Evolutionary conservation across 2,888 invertebrate species (phyloP).

Genomic region (Chaetoderma sp.): DNA sequence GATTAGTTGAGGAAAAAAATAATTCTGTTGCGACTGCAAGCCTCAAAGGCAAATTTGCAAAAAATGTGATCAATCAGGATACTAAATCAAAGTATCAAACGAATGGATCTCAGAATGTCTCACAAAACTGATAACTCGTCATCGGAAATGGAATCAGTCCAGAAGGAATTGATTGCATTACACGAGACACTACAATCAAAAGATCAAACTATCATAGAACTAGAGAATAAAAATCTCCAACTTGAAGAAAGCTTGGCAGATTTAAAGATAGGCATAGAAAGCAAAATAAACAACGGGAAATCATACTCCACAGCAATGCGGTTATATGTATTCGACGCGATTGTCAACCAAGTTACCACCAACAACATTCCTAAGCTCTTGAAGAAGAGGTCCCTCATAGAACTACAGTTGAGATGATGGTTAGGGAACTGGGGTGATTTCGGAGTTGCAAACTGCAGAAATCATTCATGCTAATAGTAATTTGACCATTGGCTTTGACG

Average conservation of each 20-base stretch:
- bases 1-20: too few species aligned
- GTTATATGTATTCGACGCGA: conserved; percentile 9
- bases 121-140: too few species aligned
- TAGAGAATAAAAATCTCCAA: neutral
- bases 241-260: neutral
- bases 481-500: conserved; percentile 33
- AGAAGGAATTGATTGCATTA: neutral
- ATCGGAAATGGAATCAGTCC: too few species aligned
- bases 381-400: conserved; percentile 11
- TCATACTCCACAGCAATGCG: conserved; percentile 4
- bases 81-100: too few species aligned
- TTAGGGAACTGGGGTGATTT: conserved; percentile 18
- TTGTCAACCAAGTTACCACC: conserved; percentile 20
- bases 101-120: too few species aligned
- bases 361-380: conserved; percentile 15
- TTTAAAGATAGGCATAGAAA: neutral
- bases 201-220: conserved; percentile 1
- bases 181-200: neutral
- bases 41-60: too few species aligned
- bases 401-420: conserved; percentile 16
- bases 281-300: too few species aligned
- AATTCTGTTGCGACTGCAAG: too few species aligned
- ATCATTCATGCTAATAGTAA: neutral
- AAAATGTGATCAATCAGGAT: too few species aligned
- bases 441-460: conserved; percentile 20